These are phyloP conservation scores for Chymomyza costata DNA, from an alignment of 1,140 invertebrate genomes.

Conservation along the genomic window DNA sequence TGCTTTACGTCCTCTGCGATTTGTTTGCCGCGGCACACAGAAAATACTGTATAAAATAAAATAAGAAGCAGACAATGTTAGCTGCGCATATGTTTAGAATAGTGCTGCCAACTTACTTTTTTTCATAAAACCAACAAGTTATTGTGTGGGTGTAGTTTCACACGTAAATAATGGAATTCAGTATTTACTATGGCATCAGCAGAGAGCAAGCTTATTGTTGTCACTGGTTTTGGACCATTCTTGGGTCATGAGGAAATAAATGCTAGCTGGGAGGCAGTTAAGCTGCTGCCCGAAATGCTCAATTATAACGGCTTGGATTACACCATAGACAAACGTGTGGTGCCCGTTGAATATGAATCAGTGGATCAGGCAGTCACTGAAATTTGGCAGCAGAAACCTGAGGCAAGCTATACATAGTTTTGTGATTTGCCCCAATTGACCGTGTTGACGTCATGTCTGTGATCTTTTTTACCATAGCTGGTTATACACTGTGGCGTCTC, in stretches of 20 bases:
- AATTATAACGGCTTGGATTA: slow-evolving; percentile 63
- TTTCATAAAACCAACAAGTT: no score
- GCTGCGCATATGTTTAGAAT: no score
- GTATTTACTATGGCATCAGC: slow-evolving; percentile 40
- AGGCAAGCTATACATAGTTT: slow-evolving; percentile 48
- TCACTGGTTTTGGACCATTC: slow-evolving; percentile 86
- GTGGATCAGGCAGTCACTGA: slow-evolving; percentile 77
- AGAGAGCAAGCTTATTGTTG: slow-evolving; percentile 74
- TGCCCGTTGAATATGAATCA: slow-evolving; percentile 79
- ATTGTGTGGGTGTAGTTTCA: no score
- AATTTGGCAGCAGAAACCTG: slow-evolving; percentile 80
- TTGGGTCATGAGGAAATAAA: slow-evolving; percentile 78
- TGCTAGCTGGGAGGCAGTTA: slow-evolving; percentile 83
- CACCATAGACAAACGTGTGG: slow-evolving; percentile 76
- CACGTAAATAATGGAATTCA: no score
- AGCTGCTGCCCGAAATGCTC: slow-evolving; percentile 74
- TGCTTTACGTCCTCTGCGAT: no score
- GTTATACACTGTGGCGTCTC: slow-evolving; percentile 81
- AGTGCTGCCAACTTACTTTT: no score
- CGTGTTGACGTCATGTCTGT: slow-evolving; percentile 40
- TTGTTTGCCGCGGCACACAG: no score
- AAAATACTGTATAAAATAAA: no score
- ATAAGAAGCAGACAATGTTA: no score
- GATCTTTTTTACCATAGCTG: slow-evolving; percentile 71
- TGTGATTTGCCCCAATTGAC: slow-evolving; percentile 25